Conservation (phyloP, 2,888 invertebrate genomes). For the Anoplius nigerrimus region DNA sequence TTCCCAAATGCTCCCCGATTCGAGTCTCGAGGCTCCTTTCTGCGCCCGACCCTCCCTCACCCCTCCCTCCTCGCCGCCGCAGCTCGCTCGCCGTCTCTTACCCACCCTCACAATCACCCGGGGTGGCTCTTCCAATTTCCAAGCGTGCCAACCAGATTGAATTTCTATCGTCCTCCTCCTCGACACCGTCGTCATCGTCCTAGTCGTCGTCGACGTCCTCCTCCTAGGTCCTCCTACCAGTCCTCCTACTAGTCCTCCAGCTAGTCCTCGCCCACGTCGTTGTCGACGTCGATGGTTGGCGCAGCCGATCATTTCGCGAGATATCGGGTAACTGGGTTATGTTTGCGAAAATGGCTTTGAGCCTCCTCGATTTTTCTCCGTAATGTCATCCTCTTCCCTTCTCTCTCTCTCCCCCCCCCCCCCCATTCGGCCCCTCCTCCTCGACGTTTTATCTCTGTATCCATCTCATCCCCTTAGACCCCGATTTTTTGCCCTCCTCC, state of each 20-base stretch:
- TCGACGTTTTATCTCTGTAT: conserved; percentile 1
- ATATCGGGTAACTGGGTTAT: conserved; percentile 68
- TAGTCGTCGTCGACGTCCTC: conserved; percentile 27
- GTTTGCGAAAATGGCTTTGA: conserved; percentile 63
- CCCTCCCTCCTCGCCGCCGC: too few relatives aligned
- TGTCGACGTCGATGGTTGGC: conserved; percentile 41
- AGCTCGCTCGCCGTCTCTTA: conserved; percentile 11
- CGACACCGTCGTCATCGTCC: conserved; percentile 42
- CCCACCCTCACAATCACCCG: conserved; percentile 39
- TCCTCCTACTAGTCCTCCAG: conserved; percentile 2
- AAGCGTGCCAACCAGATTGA: conserved; percentile 69
- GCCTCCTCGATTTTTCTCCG: conserved; percentile 55
- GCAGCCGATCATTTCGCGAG: conserved; percentile 66
- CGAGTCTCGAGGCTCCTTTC: conserved; percentile 32
- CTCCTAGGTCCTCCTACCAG: conserved; percentile 40
- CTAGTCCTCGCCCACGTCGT: conserved; percentile 26
- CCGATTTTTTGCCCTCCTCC: too few relatives aligned
- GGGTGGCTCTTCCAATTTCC: conserved; percentile 69
- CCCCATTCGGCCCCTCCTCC: conserved; percentile 1
- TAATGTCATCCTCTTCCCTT: conserved; percentile 37
- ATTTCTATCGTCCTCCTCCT: conserved; percentile 66
- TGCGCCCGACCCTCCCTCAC: conserved; percentile 41
- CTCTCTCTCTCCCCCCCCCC: conserved; percentile 5
- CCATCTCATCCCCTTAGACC: neutral
- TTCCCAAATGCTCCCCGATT: conserved; percentile 56